These are phyloP conservation scores for Enteromius afrohamiltoni DNA, from an alignment of 2,797 vertebrate species.

Conservation along the genomic window DNA sequence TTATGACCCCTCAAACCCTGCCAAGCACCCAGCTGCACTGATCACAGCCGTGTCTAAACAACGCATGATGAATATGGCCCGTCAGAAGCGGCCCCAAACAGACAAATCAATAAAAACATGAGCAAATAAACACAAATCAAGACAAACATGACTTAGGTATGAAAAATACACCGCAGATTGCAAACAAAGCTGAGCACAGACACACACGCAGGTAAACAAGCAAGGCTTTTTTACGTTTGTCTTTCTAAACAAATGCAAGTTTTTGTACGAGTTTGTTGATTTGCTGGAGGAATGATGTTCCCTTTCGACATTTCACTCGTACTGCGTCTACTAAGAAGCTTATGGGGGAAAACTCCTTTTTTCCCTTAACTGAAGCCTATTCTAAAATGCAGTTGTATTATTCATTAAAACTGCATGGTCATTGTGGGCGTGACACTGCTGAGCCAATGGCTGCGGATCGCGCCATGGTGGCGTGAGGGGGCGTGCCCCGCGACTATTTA, in stretches of 20 bases:
- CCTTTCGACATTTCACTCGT: too few species aligned
- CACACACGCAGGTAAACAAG: slow-evolving; percentile 24
- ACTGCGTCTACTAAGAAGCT: too few species aligned
- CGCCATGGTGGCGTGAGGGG: too few species aligned
- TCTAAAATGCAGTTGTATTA: too few species aligned
- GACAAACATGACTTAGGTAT: slow-evolving; percentile 57
- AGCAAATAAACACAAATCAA: slow-evolving; percentile 60
- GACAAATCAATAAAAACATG: slow-evolving; percentile 55
- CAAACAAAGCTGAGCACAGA: slow-evolving; percentile 36
- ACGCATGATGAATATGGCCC: slow-evolving; percentile 55
- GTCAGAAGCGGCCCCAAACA: slow-evolving; percentile 45
- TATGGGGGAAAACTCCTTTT: too few species aligned
- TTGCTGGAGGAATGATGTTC: not conserved
- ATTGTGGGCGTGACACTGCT: too few species aligned
- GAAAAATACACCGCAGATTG: slow-evolving; percentile 41
- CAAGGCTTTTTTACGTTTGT: slow-evolving; percentile 10
- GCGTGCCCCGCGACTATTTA: too few species aligned
- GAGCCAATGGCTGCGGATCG: too few species aligned
- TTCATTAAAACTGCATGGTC: too few species aligned
- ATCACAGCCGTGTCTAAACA: slow-evolving; percentile 58
- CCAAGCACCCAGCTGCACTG: slow-evolving; percentile 54
- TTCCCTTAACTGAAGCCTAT: too few species aligned
- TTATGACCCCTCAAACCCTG: slow-evolving; percentile 55
- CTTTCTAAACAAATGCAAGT: slow-evolving; percentile 21
- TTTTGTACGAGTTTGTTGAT: not conserved